Evolutionary conservation across 2,888 invertebrate genomes (phyloP).

Genomic region (Torymus tubicola): DNA sequence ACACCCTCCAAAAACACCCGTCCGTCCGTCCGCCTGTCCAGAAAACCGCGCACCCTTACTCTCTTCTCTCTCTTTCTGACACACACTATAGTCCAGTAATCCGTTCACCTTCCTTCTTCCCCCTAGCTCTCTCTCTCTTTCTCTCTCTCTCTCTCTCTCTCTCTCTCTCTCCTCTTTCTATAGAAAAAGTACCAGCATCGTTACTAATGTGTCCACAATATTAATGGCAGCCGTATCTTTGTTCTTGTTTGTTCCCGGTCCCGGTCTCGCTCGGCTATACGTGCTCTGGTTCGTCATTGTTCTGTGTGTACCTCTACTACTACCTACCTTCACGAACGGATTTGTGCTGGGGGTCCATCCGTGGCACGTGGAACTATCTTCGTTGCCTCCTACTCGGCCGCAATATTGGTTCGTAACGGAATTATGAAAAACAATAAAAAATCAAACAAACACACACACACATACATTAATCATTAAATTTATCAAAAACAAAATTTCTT

Average conservation of each 20-base stretch:
- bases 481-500: slow-evolving; percentile 24
- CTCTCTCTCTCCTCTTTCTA: slow-evolving; percentile 66
- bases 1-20: slow-evolving; percentile 35
- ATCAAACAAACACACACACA: slow-evolving; percentile 62
- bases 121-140: neutral
- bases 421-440: slow-evolving; percentile 56
- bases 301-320: slow-evolving; percentile 76
- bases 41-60: slow-evolving; percentile 25
- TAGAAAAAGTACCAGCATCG: slow-evolving; percentile 73
- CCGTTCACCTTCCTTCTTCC: slow-evolving; percentile 44
- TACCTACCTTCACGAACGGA: slow-evolving; percentile 76
- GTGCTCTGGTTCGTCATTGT: slow-evolving; percentile 77
- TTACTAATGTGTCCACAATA: slow-evolving; percentile 76
- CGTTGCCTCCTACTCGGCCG: slow-evolving; percentile 70
- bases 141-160: neutral
- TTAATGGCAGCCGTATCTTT: slow-evolving; percentile 77
- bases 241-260: slow-evolving; percentile 77
- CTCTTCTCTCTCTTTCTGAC: neutral
- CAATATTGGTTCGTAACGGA: slow-evolving; percentile 77
- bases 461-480: slow-evolving; percentile 35
- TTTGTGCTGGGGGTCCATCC: slow-evolving; percentile 77
- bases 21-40: neutral
- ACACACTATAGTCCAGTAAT: slow-evolving; percentile 8
- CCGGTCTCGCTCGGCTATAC: slow-evolving; percentile 76
- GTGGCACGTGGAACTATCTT: slow-evolving; percentile 73